phyloP scores from a whole-genome alignment of 2,113 vertebrate genomes.

The Salvator merianae region DNA sequence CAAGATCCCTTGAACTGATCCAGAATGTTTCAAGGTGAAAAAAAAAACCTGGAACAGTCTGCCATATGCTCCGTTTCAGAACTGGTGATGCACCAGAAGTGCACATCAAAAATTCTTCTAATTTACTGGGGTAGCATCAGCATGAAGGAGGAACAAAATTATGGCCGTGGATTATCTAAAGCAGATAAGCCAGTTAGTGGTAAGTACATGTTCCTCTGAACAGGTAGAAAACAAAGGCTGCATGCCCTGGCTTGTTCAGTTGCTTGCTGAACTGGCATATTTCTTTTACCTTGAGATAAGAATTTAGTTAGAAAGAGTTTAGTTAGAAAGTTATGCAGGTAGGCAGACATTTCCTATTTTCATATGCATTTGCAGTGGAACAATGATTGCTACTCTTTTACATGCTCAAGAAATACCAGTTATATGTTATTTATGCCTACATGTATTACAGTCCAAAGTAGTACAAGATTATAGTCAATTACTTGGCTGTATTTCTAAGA shows the following conservation, averaged over 20 bases:
- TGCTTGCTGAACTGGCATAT: neutral
- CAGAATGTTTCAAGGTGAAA: neutral
- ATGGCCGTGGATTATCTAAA: neutral
- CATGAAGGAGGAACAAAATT: slow-evolving; percentile 10
- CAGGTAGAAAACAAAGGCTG: neutral
- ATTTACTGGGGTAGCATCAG: slow-evolving; percentile 12
- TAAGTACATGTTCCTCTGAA: slow-evolving; percentile 9
- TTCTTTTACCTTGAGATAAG: neutral
- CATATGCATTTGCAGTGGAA: neutral
- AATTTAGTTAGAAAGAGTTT: neutral
- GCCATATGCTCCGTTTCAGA: neutral
- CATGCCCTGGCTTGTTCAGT: neutral
- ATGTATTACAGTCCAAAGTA: no score
- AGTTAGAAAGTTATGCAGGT: neutral
- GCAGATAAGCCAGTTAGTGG: neutral
- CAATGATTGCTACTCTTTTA: neutral
- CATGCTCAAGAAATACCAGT: neutral
- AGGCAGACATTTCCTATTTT: neutral
- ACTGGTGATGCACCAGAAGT: neutral
- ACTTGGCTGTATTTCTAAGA: neutral
- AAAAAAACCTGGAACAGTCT: slow-evolving; percentile 1
- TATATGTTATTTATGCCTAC: neutral
- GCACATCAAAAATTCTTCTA: neutral
- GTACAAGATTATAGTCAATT: no score
- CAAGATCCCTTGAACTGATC: neutral